Evolutionary conservation across 2,113 vertebrate genomes (phyloP).

Genomic region (Emydura subglobosa): DNA sequence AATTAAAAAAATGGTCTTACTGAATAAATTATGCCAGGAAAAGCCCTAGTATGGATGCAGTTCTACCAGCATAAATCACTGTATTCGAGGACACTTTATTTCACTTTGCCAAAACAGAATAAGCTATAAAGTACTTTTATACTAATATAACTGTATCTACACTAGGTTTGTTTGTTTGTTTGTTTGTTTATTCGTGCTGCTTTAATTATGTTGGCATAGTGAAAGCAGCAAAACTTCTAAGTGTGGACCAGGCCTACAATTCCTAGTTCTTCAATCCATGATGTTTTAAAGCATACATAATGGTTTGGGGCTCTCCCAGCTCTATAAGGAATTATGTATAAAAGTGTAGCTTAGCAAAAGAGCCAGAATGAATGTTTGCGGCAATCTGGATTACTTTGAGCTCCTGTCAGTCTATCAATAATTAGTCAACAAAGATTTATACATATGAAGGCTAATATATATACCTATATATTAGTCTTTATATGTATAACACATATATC

Average conservation of each 20-base stretch:
- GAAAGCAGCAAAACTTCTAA: background rate
- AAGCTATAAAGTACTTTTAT: background rate
- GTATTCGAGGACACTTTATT: background rate
- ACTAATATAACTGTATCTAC: background rate
- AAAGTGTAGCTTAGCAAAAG: background rate
- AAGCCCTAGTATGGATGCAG: background rate
- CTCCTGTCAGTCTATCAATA: slow-evolving; percentile 23
- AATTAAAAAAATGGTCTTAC: background rate
- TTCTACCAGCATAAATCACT: background rate
- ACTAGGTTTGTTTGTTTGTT: background rate
- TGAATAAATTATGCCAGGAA: background rate
- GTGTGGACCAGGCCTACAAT: background rate
- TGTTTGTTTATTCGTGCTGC: background rate
- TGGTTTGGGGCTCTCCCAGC: slow-evolving; percentile 14
- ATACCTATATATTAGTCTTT: too few relatives aligned
- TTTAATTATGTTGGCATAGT: background rate
- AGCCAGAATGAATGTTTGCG: background rate
- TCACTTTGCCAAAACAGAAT: background rate
- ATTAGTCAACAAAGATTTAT: background rate
- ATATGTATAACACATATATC: too few relatives aligned
- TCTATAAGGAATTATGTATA: background rate
- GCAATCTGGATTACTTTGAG: background rate
- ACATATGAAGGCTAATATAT: background rate
- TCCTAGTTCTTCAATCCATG: background rate
- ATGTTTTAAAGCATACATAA: slow-evolving; percentile 24